Percentiles rank a stretch among this genome's conserved stretches.
Evolutionary conservation across 2,888 invertebrate species (phyloP).

Genomic region (Strigamia maritima): DNA sequence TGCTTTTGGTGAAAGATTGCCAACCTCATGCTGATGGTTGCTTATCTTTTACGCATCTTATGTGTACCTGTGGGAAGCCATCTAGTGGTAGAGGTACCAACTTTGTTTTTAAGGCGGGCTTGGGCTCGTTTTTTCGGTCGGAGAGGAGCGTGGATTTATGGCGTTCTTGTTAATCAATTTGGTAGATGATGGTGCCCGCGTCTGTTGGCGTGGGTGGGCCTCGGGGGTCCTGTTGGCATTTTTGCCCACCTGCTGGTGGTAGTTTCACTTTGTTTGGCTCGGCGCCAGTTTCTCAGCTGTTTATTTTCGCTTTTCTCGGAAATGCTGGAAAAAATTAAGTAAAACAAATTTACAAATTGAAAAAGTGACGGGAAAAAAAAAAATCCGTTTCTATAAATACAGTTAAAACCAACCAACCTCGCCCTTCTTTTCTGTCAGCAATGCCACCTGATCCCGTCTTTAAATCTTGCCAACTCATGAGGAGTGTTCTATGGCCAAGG

Average conservation of each 20-base stretch:
- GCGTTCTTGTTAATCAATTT: conserved; percentile 22
- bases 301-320: neutral
- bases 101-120: conserved; percentile 5
- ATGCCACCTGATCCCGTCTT: conserved; percentile 1
- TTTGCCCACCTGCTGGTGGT: conserved; percentile 19
- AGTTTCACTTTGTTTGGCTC: neutral
- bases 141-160: conserved; percentile 6
- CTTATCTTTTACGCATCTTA: neutral
- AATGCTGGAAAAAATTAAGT: neutral
- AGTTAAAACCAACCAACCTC: neutral
- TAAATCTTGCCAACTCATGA: conserved; percentile 19
- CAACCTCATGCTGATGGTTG: neutral
- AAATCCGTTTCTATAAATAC: neutral
- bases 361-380: neutral
- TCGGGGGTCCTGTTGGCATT: conserved; percentile 3
- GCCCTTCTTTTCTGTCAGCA: neutral
- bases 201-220: conserved; percentile 18
- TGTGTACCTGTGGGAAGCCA: conserved; percentile 15
- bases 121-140: too few species aligned
- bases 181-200: conserved; percentile 13
- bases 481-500: neutral
- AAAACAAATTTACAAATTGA: neutral
- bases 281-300: neutral
- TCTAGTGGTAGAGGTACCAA: neutral
- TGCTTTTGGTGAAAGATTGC: conserved; percentile 24